Evolutionary conservation across 2,888 invertebrate genomes (phyloP).

Genomic region (Megamerina dolium): DNA sequence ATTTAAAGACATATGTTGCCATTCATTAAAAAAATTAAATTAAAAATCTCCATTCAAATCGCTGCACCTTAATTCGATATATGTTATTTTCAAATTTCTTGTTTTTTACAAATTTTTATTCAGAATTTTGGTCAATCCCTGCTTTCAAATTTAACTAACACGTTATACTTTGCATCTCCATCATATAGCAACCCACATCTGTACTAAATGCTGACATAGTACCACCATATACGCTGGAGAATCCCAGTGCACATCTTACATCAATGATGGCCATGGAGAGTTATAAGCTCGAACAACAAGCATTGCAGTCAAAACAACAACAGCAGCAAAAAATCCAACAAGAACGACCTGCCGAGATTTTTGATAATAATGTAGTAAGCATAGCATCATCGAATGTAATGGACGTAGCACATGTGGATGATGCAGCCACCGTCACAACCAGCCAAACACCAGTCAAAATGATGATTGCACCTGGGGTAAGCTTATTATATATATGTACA

Average conservation of each 20-base stretch:
- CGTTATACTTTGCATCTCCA: background rate
- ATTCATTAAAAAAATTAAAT: too few relatives aligned
- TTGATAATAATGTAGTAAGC: conserved; percentile 17
- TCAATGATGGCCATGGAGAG: conserved; percentile 49
- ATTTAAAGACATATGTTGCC: too few relatives aligned
- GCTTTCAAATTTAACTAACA: too few relatives aligned
- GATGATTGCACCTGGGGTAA: conserved; percentile 51
- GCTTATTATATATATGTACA: conserved; percentile 21
- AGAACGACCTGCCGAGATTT: conserved; percentile 16
- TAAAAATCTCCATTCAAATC: too few relatives aligned
- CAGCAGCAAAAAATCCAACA: conserved; percentile 28
- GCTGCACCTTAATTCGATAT: too few relatives aligned
- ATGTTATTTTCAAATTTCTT: too few relatives aligned
- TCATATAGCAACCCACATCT: conserved; percentile 35
- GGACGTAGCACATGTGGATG: conserved; percentile 9
- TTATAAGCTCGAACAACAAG: conserved; percentile 42
- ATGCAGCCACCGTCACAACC: conserved; percentile 22
- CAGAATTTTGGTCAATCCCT: too few relatives aligned
- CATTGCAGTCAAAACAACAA: conserved; percentile 28
- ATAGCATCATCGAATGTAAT: conserved; percentile 28
- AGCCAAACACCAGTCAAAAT: conserved; percentile 42
- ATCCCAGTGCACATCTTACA: conserved; percentile 42
- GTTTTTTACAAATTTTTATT: too few relatives aligned
- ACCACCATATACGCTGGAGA: conserved; percentile 45
- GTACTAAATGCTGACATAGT: conserved; percentile 47